Percentiles rank a stretch among this genome's conserved stretches.
Conservation (phyloP, 2,113 vertebrate genomes). For the Atrichornis clamosus region DNA sequence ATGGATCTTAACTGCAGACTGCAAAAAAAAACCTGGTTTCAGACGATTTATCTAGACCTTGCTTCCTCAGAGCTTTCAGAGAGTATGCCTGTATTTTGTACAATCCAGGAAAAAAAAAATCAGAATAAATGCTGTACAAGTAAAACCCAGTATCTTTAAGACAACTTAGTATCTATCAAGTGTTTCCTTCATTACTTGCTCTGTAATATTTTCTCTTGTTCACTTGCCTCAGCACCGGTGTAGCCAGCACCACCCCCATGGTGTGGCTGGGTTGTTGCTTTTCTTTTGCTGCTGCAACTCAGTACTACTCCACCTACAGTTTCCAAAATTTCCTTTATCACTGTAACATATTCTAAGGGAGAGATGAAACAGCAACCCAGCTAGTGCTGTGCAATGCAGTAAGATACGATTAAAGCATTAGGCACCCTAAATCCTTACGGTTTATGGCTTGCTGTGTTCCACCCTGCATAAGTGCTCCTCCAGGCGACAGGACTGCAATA, state of each 20-base stretch:
- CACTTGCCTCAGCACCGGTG: background rate
- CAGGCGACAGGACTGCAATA: conserved; percentile 90
- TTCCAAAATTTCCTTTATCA: background rate
- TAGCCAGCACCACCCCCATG: background rate
- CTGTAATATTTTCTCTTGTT: background rate
- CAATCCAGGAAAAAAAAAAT: background rate
- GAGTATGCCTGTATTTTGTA: background rate
- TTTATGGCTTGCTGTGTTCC: conserved; percentile 92
- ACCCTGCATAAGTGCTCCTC: conserved; percentile 93
- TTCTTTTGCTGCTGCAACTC: background rate
- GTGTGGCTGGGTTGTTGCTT: background rate
- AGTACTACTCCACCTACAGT: background rate
- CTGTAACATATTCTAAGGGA: background rate
- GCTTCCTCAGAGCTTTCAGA: background rate
- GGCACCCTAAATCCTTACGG: conserved; percentile 75
- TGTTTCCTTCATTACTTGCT: background rate
- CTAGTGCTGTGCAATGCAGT: background rate
- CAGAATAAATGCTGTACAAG: background rate
- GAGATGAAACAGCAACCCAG: background rate
- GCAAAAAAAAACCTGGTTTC: background rate
- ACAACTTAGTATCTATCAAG: background rate
- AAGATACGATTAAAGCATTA: background rate
- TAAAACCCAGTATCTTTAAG: background rate
- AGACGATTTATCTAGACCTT: background rate
- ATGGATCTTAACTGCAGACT: background rate